Conservation (phyloP, 2,888 invertebrate species). For the Tinea pellionella region DNA sequence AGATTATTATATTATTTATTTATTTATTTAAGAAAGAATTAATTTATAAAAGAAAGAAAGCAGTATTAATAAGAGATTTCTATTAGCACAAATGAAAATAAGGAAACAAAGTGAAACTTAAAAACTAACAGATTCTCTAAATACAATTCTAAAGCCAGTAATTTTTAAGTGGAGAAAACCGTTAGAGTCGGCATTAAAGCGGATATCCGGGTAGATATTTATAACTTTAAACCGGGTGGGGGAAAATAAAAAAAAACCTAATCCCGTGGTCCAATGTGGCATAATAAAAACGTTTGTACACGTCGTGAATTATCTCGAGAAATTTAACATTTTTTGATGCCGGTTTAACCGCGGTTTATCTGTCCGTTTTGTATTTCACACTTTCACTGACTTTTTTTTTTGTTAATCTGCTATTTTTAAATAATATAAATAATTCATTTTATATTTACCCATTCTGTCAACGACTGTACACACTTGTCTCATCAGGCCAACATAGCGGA, state of each 20-base stretch:
- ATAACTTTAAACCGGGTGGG: neutral
- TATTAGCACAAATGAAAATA: neutral
- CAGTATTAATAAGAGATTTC: too few relatives aligned
- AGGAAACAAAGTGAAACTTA: neutral
- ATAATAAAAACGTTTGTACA: slow-evolving; percentile 53
- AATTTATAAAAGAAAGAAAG: too few relatives aligned
- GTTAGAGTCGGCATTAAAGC: slow-evolving; percentile 1
- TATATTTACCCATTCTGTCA: too few relatives aligned
- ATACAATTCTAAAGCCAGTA: neutral
- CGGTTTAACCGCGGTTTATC: slow-evolving; percentile 4
- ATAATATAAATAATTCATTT: too few relatives aligned
- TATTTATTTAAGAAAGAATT: too few relatives aligned
- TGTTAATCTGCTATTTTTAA: too few relatives aligned
- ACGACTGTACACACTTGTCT: too few relatives aligned
- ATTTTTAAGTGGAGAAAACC: neutral
- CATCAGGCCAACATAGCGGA: too few relatives aligned
- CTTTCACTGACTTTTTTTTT: neutral
- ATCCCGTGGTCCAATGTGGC: slow-evolving; percentile 29
- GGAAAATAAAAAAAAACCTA: neutral
- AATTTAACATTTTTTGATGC: slow-evolving; percentile 9
- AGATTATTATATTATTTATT: too few relatives aligned
- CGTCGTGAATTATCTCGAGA: slow-evolving; percentile 31
- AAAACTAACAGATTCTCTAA: neutral
- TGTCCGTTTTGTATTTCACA: neutral
- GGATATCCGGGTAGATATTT: slow-evolving; percentile 9